A percentile compares a stretch with the other conserved stretches of the same genome.
These are phyloP conservation scores for Belonocnema kinseyi DNA, from an alignment of 1,140 invertebrate species.

Conservation along the genomic window DNA sequence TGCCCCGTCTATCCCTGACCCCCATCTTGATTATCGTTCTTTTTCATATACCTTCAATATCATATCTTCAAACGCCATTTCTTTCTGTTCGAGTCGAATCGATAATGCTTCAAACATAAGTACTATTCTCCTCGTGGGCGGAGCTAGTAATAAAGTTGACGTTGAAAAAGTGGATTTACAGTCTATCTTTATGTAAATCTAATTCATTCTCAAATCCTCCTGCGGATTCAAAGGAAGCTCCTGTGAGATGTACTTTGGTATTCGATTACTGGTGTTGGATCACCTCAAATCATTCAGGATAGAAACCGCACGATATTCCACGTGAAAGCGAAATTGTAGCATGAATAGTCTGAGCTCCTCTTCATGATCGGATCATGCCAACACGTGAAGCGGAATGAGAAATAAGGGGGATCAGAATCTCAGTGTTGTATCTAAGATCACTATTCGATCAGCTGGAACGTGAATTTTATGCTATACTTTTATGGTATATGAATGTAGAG, in stretches of 20 bases:
- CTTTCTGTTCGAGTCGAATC: not conserved
- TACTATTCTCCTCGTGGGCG: not conserved
- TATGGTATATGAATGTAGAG: too few relatives aligned
- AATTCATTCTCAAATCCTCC: slow-evolving; percentile 12
- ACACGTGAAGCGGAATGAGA: slow-evolving; percentile 45
- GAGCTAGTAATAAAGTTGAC: slow-evolving; percentile 8
- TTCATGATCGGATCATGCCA: slow-evolving; percentile 19
- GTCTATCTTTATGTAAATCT: slow-evolving; percentile 22
- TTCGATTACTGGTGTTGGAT: slow-evolving; percentile 12
- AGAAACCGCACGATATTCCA: slow-evolving; percentile 52
- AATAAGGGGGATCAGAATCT: not conserved
- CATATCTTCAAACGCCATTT: not conserved
- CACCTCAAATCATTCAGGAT: slow-evolving; percentile 17
- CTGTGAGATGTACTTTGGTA: not conserved
- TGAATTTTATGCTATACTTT: too few relatives aligned
- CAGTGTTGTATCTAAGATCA: too few relatives aligned
- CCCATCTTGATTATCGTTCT: not conserved
- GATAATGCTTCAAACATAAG: not conserved
- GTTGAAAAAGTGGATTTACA: not conserved
- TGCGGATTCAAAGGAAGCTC: slow-evolving; percentile 4
- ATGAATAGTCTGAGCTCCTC: slow-evolving; percentile 4
- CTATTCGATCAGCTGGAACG: too few relatives aligned
- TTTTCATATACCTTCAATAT: not conserved
- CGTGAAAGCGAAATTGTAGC: slow-evolving; percentile 59
- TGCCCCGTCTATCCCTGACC: not conserved